Evolutionary conservation across 2,797 vertebrate genomes (phyloP), one percentile per base, ranked within the genome.

Genomic region (Kryptopterus vitreolus): DNA sequence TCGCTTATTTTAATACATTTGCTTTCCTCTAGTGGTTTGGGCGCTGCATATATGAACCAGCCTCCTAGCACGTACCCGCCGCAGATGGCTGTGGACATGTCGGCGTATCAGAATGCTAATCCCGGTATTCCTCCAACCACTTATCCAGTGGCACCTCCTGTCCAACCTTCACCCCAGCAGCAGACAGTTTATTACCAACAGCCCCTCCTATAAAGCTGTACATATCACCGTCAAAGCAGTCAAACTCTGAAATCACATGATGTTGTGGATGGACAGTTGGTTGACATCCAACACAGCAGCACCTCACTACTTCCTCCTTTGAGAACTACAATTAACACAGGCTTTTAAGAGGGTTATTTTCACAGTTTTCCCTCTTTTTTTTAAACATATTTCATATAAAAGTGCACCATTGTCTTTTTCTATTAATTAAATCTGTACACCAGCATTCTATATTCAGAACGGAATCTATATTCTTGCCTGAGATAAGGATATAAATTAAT

Each of bases 121-220:
- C 83, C 93, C 13, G 88, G 20, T 83, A 87, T 96, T 93, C 91
- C 95, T 63, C 95, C 91, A 0, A 91, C 88, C 81, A 87, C 95
- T 2, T 98, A 97, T 70, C 92, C 93, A 0, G 58, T 93, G 88
- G 88, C 92, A 0, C 87, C 90, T 24, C 93, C 95, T 0, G 86
- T 93, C 84, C 95, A 93, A 71, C 91, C 95, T 7, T 81, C 92
- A 79, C 85, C 93, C 11, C 96, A 93, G 65, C 96, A 94, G 33
- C 93, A 90, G 53, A 69, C 92, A 0, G 91, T 83, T 31, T 99
- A 95, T 89, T 98, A 96, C 9, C 97, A 96, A 87, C 97, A 98
- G 87, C 98, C 96, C 78, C 95, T 99, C 77, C 94, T 99, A 75
- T 99, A 89, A 92, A 88, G 62, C 58, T 35, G 71, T 85, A 81